Conservation (phyloP, 1,140 invertebrate species). For the Phenacoccus solenopsis region DNA sequence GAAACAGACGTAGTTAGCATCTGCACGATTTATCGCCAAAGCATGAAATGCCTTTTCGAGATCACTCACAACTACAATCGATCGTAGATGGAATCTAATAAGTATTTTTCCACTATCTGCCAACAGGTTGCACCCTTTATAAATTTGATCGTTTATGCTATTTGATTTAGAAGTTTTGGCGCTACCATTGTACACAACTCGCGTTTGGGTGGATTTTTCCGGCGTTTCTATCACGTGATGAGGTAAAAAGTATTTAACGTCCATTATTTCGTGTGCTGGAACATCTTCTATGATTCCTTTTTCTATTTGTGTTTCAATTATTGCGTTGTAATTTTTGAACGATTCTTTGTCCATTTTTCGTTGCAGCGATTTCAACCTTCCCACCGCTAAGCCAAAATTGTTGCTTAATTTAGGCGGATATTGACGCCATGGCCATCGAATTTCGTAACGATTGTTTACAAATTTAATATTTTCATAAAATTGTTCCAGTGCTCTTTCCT, state of each 20-base stretch:
- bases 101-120: neutral
- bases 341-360: neutral
- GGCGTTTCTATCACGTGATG: neutral
- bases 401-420: neutral
- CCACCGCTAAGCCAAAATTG: neutral
- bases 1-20: neutral
- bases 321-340: neutral
- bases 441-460: neutral
- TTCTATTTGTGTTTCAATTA: neutral
- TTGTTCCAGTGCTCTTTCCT: neutral
- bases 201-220: neutral
- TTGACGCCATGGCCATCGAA: neutral
- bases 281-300: neutral
- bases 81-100: neutral
- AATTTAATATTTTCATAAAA: neutral
- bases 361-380: neutral
- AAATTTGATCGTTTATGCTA: neutral
- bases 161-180: neutral
- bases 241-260: neutral
- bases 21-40: neutral
- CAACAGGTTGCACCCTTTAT: neutral
- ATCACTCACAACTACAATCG: neutral
- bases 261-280: neutral
- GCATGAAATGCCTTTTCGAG: neutral
- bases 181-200: neutral